These are phyloP conservation scores for Drosophila anomelani DNA, from an alignment of 2,888 invertebrate genomes.

Conservation along the genomic window DNA sequence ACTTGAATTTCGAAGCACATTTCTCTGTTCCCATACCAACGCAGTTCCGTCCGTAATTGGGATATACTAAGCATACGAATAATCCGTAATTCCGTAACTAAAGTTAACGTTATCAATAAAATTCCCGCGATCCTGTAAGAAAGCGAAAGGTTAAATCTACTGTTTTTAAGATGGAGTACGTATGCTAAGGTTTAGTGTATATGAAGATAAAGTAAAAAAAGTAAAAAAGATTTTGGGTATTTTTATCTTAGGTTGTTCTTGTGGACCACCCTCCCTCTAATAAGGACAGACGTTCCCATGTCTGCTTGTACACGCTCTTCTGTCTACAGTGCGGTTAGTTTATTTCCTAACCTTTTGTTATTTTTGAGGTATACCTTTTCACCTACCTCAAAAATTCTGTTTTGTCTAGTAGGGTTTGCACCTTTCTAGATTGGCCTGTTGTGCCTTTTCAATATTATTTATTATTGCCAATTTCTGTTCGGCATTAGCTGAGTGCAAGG, in stretches of 20 bases:
- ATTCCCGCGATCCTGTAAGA: slow-evolving; percentile 7
- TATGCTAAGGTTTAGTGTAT: neutral
- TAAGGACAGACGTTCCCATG: too few species aligned
- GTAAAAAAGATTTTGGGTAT: too few species aligned
- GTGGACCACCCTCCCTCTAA: too few species aligned
- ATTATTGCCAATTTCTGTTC: too few species aligned
- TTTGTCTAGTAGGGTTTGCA: slow-evolving; percentile 1
- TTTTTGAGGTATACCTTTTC: neutral
- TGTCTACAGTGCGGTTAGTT: too few species aligned
- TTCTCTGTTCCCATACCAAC: neutral
- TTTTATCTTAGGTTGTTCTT: too few species aligned
- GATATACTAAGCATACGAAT: neutral
- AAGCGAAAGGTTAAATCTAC: neutral
- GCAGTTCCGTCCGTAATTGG: neutral
- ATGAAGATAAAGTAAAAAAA: too few species aligned
- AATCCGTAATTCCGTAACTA: neutral
- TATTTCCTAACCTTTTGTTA: slow-evolving; percentile 26
- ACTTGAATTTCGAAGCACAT: neutral
- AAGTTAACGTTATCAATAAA: neutral
- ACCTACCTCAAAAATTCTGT: neutral
- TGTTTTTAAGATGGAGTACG: neutral
- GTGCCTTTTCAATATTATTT: neutral
- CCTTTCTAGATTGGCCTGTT: neutral
- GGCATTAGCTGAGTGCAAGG: too few species aligned
- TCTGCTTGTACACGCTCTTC: too few species aligned